Percentiles rank a stretch among this genome's conserved stretches.
These are phyloP conservation scores for Drosophila ohnishii DNA, from an alignment of 1,140 invertebrate species.

Conservation along the genomic window DNA sequence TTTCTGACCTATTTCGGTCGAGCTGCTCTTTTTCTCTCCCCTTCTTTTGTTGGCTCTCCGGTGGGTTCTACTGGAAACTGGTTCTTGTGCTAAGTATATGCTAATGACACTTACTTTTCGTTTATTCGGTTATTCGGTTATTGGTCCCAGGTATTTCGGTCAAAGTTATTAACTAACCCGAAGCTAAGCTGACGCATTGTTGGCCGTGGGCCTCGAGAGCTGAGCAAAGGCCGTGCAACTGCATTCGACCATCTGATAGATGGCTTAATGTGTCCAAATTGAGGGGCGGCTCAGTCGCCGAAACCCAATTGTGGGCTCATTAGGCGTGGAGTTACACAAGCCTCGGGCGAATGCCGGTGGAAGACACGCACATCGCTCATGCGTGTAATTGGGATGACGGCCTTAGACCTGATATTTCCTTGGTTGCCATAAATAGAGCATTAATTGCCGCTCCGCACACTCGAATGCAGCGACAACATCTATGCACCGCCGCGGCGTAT, in stretches of 20 bases:
- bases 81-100: slow-evolving; percentile 77
- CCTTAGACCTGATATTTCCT: slow-evolving; percentile 48
- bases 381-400: slow-evolving; percentile 72
- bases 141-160: slow-evolving; percentile 62
- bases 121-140: slow-evolving; percentile 32
- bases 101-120: slow-evolving; percentile 69
- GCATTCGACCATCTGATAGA: slow-evolving; percentile 11
- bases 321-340: slow-evolving; percentile 59
- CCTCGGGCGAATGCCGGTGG: slow-evolving; percentile 12
- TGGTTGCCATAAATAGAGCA: slow-evolving; percentile 56
- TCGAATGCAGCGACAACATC: slow-evolving; percentile 44
- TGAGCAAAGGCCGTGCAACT: slow-evolving; percentile 16
- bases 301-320: slow-evolving; percentile 68
- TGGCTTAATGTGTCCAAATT: slow-evolving; percentile 13
- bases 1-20: slow-evolving; percentile 58
- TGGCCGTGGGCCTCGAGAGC: slow-evolving; percentile 51
- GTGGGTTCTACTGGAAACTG: slow-evolving; percentile 34
- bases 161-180: slow-evolving; percentile 75
- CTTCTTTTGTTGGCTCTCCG: slow-evolving; percentile 19
- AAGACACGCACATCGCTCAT: slow-evolving; percentile 60
- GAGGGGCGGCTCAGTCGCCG: slow-evolving; percentile 20
- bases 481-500: slow-evolving; percentile 30
- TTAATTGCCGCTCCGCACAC: slow-evolving; percentile 57
- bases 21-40: slow-evolving; percentile 31
- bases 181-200: slow-evolving; percentile 41